Percentiles rank a stretch among this genome's conserved stretches.
Conservation (phyloP, 1,140 invertebrate species). For the Eupristina koningsbergeri region DNA sequence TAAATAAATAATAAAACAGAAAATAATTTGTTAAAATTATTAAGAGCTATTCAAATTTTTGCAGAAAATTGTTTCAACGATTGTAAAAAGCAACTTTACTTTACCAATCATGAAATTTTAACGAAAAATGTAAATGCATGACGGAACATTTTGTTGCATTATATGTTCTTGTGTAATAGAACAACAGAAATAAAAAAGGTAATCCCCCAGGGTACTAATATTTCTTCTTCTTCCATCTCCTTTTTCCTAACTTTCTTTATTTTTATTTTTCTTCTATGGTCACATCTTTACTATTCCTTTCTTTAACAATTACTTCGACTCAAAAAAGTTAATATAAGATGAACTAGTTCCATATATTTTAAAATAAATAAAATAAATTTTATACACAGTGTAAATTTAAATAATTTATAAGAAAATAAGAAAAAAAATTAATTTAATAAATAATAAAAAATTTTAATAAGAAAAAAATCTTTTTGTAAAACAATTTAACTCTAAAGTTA, state of each 20-base stretch:
- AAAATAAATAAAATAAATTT: neutral
- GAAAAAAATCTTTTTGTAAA: too few species aligned
- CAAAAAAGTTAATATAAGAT: neutral
- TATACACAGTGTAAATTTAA: neutral
- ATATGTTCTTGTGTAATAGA: constrained; percentile 27
- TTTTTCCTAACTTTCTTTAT: constrained; percentile 33
- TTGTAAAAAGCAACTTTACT: constrained; percentile 3
- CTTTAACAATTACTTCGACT: neutral
- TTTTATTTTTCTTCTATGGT: constrained; percentile 1
- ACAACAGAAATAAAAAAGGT: neutral
- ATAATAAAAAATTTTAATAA: too few species aligned
- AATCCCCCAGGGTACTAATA: constrained; percentile 29
- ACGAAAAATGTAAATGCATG: constrained; percentile 19
- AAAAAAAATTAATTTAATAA: too few species aligned
- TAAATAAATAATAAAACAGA: too few species aligned
- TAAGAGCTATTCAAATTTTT: too few species aligned
- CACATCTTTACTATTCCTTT: neutral
- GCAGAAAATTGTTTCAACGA: neutral
- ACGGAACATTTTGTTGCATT: constrained; percentile 32
- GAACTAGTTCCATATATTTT: neutral
- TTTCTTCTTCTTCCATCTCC: constrained; percentile 28
- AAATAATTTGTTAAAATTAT: too few species aligned
- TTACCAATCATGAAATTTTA: constrained; percentile 21
- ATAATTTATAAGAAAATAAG: too few species aligned
- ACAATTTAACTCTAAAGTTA: too few species aligned